Conservation (phyloP, 2,888 invertebrate species). For the Leucoptera coffeella region DNA sequence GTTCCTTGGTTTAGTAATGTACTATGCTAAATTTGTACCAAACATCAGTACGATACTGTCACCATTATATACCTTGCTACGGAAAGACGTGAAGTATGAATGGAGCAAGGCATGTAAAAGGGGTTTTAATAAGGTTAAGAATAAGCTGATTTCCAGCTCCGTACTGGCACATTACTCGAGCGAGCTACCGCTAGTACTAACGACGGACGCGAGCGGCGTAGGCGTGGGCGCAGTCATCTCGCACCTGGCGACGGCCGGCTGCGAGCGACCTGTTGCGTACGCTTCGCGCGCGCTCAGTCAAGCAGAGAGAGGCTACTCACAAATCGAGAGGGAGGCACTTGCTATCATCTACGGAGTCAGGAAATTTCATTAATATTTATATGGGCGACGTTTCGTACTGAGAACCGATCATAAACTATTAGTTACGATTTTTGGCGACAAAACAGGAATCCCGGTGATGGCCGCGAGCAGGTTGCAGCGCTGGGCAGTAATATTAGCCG, state of each 20-base stretch:
- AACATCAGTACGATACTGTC: conserved; percentile 6
- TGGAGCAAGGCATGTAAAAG: conserved; percentile 3
- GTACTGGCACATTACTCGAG: conserved; percentile 6
- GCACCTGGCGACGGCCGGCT: conserved; percentile 3
- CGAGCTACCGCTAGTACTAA: conserved; percentile 5
- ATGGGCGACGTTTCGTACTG: too few relatives aligned
- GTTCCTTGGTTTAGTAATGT: conserved; percentile 9
- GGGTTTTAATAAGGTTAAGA: conserved; percentile 5
- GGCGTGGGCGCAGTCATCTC: conserved; percentile 7
- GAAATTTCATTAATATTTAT: conserved; percentile 7
- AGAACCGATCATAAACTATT: conserved; percentile 7
- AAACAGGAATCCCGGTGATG: too few relatives aligned
- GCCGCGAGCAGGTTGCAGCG: too few relatives aligned
- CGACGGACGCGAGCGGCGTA: conserved; percentile 6
- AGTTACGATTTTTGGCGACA: conserved; percentile 7
- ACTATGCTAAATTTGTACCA: conserved; percentile 7
- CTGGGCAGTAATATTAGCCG: too few relatives aligned
- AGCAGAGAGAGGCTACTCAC: conserved; percentile 3
- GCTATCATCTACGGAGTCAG: too few relatives aligned
- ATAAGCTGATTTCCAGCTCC: conserved; percentile 2
- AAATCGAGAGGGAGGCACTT: too few relatives aligned
- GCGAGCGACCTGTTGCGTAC: conserved; percentile 5
- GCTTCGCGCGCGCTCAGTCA: conserved; percentile 4
- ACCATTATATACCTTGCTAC: conserved; percentile 5
- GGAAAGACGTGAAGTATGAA: conserved; percentile 3